Conservation (phyloP, 2,797 vertebrate genomes). For the Lophura swinhoii region DNA sequence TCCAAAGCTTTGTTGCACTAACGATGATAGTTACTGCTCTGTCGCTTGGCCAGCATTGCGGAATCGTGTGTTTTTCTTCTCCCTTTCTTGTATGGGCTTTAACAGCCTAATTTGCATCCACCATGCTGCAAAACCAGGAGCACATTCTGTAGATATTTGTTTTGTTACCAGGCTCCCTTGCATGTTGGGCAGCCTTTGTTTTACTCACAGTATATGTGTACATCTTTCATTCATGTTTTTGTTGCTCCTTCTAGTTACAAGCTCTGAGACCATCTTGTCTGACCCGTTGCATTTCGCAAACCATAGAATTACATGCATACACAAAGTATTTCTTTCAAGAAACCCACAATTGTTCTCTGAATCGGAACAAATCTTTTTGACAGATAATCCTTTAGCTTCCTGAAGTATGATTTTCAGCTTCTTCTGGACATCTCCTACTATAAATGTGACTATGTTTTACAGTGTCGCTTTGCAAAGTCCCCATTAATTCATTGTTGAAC, state of each 20-base stretch:
- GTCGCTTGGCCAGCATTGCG: neutral
- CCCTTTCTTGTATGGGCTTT: neutral
- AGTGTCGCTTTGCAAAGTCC: neutral
- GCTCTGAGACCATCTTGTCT: neutral
- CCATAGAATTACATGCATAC: neutral
- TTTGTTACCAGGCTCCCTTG: neutral
- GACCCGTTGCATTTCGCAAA: neutral
- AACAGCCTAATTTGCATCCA: neutral
- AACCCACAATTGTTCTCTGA: neutral
- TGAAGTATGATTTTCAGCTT: neutral
- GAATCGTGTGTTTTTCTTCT: conserved; percentile 5
- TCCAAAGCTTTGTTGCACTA: neutral
- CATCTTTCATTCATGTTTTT: neutral
- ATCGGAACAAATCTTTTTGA: neutral
- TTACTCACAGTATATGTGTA: neutral
- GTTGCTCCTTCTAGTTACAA: neutral
- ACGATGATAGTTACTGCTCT: neutral
- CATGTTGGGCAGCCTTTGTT: neutral
- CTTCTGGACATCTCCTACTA: neutral
- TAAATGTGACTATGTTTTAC: neutral
- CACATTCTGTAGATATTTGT: neutral
- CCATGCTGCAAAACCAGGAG: neutral
- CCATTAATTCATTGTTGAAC: neutral
- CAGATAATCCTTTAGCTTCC: neutral
- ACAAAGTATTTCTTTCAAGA: neutral